These are phyloP conservation scores for Scelioninae gen. 1 DNA, from an alignment of 2,888 invertebrate genomes.

Conservation along the genomic window DNA sequence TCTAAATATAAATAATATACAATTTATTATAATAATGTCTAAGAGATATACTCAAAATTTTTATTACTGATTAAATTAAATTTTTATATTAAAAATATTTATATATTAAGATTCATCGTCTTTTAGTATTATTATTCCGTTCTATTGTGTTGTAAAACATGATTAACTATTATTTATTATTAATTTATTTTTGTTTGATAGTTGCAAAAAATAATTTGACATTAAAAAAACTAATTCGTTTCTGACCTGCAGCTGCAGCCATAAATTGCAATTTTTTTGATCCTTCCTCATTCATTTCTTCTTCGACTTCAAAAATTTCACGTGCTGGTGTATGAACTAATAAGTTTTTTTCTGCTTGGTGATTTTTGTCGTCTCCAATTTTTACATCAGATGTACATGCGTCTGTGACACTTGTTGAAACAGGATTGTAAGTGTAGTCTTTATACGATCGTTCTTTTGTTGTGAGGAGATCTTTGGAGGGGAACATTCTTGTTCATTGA, in stretches of 20 bases:
- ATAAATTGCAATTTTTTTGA: constrained; percentile 47
- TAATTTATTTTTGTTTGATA: too few relatives aligned
- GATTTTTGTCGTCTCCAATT: constrained; percentile 8
- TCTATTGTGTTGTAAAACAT: too few relatives aligned
- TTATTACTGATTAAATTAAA: too few relatives aligned
- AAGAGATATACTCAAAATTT: too few relatives aligned
- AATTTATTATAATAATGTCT: too few relatives aligned
- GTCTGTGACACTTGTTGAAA: constrained; percentile 42
- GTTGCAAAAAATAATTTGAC: background rate
- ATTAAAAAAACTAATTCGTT: background rate
- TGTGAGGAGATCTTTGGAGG: constrained; percentile 46
- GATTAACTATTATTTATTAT: too few relatives aligned
- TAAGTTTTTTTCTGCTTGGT: constrained; percentile 17
- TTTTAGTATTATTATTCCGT: too few relatives aligned
- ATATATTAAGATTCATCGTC: too few relatives aligned
- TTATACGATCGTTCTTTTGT: constrained; percentile 49
- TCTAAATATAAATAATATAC: too few relatives aligned
- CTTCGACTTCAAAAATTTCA: constrained; percentile 29
- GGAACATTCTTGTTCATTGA: constrained; percentile 51
- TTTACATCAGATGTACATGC: constrained; percentile 13
- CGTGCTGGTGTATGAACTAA: constrained; percentile 7
- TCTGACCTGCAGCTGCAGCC: constrained; percentile 53
- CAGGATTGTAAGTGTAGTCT: constrained; percentile 62
- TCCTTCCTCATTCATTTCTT: constrained; percentile 30
- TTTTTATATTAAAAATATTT: too few relatives aligned